Conservation (phyloP, 2,888 invertebrate genomes). For the Mythimna ferrago region DNA sequence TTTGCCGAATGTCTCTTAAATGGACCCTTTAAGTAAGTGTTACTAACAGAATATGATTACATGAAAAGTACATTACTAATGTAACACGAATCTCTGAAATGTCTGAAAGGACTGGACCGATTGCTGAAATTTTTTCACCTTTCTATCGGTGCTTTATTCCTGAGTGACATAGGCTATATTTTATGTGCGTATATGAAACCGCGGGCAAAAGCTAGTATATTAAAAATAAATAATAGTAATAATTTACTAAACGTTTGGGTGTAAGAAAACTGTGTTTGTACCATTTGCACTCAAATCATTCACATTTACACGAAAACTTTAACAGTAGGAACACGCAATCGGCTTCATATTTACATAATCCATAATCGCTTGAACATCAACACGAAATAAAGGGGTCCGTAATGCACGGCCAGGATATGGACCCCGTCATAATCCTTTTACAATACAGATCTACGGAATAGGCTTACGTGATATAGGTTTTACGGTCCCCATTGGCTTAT, state of each 20-base stretch:
- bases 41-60: no score
- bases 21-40: background rate
- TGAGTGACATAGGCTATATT: no score
- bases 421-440: slow-evolving; percentile 59
- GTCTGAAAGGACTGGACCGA: no score
- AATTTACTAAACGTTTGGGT: background rate
- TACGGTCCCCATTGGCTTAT: slow-evolving; percentile 48
- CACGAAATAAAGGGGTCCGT: slow-evolving; percentile 51
- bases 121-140: no score
- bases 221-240: no score
- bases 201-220: no score
- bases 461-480: slow-evolving; percentile 52
- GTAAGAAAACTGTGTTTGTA: background rate
- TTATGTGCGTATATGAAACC: no score
- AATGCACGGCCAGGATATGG: slow-evolving; percentile 41
- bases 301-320: slow-evolving; percentile 20
- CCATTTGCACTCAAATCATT: background rate
- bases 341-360: slow-evolving; percentile 48
- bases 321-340: slow-evolving; percentile 2
- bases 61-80: no score
- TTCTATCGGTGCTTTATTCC: no score
- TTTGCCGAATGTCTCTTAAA: background rate
- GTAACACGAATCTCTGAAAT: no score
- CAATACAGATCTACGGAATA: slow-evolving; percentile 49
- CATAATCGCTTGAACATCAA: slow-evolving; percentile 57